Evolutionary conservation across 2,888 invertebrate genomes (phyloP), one percentile per base, ranked within the genome.

Genomic region (Cheilosia impressa): DNA sequence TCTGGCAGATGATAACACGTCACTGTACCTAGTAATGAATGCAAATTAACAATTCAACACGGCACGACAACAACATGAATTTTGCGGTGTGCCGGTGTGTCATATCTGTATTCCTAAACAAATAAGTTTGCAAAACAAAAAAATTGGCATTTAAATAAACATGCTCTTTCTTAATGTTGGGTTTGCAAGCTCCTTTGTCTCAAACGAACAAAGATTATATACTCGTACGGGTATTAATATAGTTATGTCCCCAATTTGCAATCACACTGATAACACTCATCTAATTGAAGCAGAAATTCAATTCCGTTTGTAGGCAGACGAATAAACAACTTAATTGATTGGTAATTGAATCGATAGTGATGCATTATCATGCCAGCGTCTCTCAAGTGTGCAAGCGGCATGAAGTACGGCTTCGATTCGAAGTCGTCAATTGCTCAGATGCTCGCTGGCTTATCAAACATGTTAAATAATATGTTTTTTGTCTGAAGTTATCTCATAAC

Each of bases 11-110:
- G 66, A 53, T 53, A 41, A 43, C 15, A 81, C 76, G 69, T 77
- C 77, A 71, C 52, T 58, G 41, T 52, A 57, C 24, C 82, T 47
- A 66, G 65, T 71, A 77, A 65, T 72, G 77, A 58, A 82, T 77
- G 52, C 53, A 77, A 82, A 82, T 77, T 82, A 77, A 9, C 13
- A 52, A 69, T 62, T 65, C 24, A 58, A 31, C 57, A 27, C 10
- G 45, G 47, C 58, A 60, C 58, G 57, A 52, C 34, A 76, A n/a
- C 34, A 55, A 24, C 0, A 41, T n/a, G 6, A 4, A 63, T 50
- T 34, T 47, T 34, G 52, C 62, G 72, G 53, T 31, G 31, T 22
- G 55, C 5, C 34, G 62, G 53, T 62, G 52, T 45, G 55, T 73
- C 63, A 72, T 50, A 17, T 17, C 10, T 62, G 19, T 34, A 27